Evolutionary conservation across 2,888 invertebrate genomes (phyloP).

Genomic region (Steinernema carpocapsae): DNA sequence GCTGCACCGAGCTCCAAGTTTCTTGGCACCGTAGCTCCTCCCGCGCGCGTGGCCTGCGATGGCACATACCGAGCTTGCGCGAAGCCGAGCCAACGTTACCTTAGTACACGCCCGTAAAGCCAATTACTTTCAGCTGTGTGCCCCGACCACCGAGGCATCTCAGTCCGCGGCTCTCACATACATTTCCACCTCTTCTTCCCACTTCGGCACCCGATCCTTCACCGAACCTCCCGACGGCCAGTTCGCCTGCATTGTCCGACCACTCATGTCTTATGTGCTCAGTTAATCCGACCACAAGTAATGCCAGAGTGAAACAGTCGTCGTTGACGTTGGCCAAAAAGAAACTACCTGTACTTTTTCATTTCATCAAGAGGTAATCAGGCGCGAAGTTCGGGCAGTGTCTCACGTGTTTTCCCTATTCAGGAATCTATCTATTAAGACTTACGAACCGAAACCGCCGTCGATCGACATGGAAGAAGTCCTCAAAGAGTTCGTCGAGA

Average conservation of each 20-base stretch:
- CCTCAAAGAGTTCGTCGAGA: constrained; percentile 22
- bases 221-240: not conserved
- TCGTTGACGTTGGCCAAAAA: constrained; percentile 27
- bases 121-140: constrained; percentile 29
- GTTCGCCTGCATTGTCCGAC: not conserved
- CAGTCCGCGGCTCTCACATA: constrained; percentile 7
- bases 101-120: constrained; percentile 21
- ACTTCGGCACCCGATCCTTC: not conserved
- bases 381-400: not conserved
- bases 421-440: not conserved
- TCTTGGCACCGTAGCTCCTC: not conserved
- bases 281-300: constrained; percentile 34
- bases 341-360: constrained; percentile 18
- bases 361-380: constrained; percentile 1
- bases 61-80: not conserved
- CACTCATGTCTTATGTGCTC: constrained; percentile 34
- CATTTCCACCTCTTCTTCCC: not conserved
- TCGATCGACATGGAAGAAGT: constrained; percentile 3
- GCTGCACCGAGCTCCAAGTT: too few species aligned
- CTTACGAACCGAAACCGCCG: not conserved
- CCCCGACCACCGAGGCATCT: constrained; percentile 25
- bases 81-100: not conserved
- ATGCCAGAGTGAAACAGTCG: constrained; percentile 31
- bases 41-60: not conserved
- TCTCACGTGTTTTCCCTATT: not conserved